These are phyloP conservation scores for Alcis repandata DNA, from an alignment of 2,888 invertebrate genomes.

Conservation along the genomic window DNA sequence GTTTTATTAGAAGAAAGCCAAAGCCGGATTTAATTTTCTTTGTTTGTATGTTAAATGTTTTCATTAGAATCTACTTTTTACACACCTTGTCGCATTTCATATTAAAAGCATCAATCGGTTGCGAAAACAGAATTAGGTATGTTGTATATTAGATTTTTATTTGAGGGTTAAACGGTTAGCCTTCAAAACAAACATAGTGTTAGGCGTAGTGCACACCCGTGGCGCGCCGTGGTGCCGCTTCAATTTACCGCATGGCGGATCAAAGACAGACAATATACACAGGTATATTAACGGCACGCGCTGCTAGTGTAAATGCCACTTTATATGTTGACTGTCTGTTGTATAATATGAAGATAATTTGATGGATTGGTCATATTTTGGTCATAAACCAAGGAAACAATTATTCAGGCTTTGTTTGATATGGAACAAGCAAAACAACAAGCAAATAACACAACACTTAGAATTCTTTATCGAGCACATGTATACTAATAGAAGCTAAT, in stretches of 20 bases:
- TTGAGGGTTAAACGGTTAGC: conserved; percentile 32
- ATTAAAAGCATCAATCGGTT: neutral
- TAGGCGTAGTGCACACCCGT: conserved; percentile 66
- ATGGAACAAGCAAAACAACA: neutral
- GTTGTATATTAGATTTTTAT: neutral
- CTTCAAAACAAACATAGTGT: conserved; percentile 54
- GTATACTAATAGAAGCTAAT: neutral
- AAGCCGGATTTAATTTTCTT: too few relatives aligned
- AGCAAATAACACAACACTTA: neutral
- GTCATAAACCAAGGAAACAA: neutral
- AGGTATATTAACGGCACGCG: conserved; percentile 39
- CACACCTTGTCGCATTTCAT: neutral
- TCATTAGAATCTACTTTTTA: neutral
- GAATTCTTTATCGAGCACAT: neutral
- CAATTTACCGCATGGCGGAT: conserved; percentile 79
- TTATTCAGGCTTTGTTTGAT: neutral
- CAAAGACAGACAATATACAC: conserved; percentile 63
- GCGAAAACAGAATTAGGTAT: neutral
- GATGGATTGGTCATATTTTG: neutral
- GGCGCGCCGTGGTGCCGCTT: conserved; percentile 58
- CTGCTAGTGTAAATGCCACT: conserved; percentile 43
- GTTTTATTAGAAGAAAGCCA: neutral
- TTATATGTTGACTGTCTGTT: conserved; percentile 35
- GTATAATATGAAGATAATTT: conserved; percentile 26
- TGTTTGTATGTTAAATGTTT: too few relatives aligned